Percentiles rank a stretch among this genome's conserved stretches.
These are phyloP conservation scores for Trinectes maculatus DNA, from an alignment of 2,113 vertebrate species.

Conservation along the genomic window DNA sequence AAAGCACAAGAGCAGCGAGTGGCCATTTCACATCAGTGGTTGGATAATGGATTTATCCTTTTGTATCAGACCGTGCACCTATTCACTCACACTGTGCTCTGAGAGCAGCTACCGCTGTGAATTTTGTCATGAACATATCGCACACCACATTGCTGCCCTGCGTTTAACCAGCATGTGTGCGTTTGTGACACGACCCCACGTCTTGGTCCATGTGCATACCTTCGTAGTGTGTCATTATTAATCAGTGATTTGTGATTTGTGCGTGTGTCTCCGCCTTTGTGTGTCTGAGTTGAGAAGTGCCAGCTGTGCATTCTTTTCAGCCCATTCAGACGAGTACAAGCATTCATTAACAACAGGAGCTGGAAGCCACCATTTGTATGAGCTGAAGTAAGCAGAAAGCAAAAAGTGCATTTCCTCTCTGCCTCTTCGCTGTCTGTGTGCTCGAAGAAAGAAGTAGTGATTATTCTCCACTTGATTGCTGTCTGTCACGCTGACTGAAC, in stretches of 20 bases:
- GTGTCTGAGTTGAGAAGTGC: slow-evolving; percentile 1
- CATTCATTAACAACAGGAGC: slow-evolving; percentile 45
- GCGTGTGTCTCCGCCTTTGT: background rate
- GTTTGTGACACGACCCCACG: background rate
- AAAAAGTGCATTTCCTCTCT: slow-evolving; percentile 34
- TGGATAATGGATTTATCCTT: background rate
- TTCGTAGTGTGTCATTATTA: slow-evolving; percentile 28
- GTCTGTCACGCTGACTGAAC: slow-evolving; percentile 53
- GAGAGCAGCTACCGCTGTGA: slow-evolving; percentile 11
- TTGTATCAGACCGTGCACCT: background rate
- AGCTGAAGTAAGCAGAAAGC: slow-evolving; percentile 36
- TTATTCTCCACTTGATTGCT: slow-evolving; percentile 53
- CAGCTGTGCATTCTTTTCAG: slow-evolving; percentile 49
- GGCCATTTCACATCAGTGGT: slow-evolving; percentile 17
- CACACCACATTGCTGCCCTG: background rate
- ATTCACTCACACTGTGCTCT: slow-evolving; percentile 15
- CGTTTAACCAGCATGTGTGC: background rate
- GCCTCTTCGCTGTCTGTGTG: slow-evolving; percentile 17
- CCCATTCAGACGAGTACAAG: slow-evolving; percentile 25
- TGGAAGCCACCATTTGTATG: slow-evolving; percentile 29
- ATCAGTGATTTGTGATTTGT: slow-evolving; percentile 3
- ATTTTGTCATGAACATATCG: slow-evolving; percentile 27
- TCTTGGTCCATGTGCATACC: background rate
- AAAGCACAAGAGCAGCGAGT: slow-evolving; percentile 13
- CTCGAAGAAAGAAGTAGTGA: slow-evolving; percentile 12